phyloP scores from a whole-genome alignment of 2,888 invertebrate genomes.

The Acanthococcus lagerstroemiae region DNA sequence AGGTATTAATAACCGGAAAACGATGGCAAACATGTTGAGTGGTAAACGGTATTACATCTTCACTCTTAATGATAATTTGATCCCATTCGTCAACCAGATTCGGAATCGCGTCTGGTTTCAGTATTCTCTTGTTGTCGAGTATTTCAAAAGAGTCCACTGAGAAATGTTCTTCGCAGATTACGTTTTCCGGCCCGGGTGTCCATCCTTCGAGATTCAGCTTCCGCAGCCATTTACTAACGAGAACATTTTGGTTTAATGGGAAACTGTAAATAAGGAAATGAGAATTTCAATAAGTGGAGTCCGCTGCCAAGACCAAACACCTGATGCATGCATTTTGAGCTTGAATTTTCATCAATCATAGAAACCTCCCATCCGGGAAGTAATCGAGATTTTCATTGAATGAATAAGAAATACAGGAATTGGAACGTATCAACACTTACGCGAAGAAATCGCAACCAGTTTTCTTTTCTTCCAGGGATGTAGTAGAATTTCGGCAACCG shows the following conservation, averaged over 20 bases:
- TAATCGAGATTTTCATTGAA: too few relatives aligned
- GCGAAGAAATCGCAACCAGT: constrained; percentile 12
- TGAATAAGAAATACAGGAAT: too few relatives aligned
- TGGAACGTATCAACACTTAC: too few relatives aligned
- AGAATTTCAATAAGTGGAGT: background rate
- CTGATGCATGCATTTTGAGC: too few relatives aligned
- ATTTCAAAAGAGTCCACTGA: constrained; percentile 5
- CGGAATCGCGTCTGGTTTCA: background rate
- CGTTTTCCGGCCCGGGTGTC: constrained; percentile 8
- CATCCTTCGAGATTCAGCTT: constrained; percentile 10
- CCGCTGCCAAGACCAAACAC: too few relatives aligned
- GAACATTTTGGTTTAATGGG: background rate
- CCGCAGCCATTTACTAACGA: constrained; percentile 1
- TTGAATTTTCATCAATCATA: too few relatives aligned
- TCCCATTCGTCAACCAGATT: constrained; percentile 12
- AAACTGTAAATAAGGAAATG: constrained; percentile 3
- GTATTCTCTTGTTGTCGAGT: background rate
- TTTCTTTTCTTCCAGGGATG: background rate
- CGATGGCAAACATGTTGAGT: too few relatives aligned
- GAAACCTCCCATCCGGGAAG: background rate
- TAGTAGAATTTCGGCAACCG: constrained; percentile 12
- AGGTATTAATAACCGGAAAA: too few relatives aligned
- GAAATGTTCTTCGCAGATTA: constrained; percentile 15
- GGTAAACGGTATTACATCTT: too few relatives aligned
- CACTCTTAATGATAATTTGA: background rate